A percentile compares a stretch with the other conserved stretches of the same genome.
Conservation (phyloP, 92 coral and sea anemone genomes). For the Phymanthus crucifer region DNA sequence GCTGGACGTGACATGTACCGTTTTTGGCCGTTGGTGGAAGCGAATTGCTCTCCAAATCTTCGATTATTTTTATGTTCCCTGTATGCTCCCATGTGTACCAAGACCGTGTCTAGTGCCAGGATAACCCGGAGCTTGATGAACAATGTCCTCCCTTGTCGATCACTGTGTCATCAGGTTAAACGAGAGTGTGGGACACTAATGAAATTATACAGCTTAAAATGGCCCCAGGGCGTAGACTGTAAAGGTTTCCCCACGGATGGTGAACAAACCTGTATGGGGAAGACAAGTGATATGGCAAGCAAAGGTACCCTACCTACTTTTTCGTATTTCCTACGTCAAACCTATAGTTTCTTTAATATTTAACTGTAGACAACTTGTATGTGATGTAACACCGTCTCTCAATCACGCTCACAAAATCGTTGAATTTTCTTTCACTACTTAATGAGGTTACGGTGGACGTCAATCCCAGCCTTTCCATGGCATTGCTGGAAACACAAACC, state of each 20-base stretch:
- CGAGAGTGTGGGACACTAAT: slow-evolving; percentile 52
- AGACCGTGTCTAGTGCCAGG: background rate
- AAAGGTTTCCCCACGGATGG: slow-evolving; percentile 20
- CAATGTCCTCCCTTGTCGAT: slow-evolving; percentile 50
- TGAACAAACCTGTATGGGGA: slow-evolving; percentile 24
- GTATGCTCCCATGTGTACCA: slow-evolving; percentile 66
- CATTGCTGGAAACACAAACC: too few relatives aligned
- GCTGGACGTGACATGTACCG: slow-evolving; percentile 17
- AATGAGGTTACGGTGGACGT: too few relatives aligned
- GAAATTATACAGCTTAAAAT: slow-evolving; percentile 31
- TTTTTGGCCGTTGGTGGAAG: slow-evolving; percentile 32
- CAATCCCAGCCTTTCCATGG: too few relatives aligned
- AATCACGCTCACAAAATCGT: too few relatives aligned
- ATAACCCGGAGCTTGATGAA: background rate
- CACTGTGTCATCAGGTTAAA: slow-evolving; percentile 49
- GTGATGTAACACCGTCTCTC: too few relatives aligned
- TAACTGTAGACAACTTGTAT: too few relatives aligned
- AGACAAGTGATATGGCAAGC: background rate
- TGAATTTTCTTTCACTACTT: too few relatives aligned
- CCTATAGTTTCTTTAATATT: too few relatives aligned
- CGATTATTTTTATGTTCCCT: slow-evolving; percentile 53
- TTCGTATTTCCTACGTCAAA: background rate
- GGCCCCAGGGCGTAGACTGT: slow-evolving; percentile 50
- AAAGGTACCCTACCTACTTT: background rate
- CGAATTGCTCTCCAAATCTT: slow-evolving; percentile 24